phyloP scores from a whole-genome alignment of 2,113 vertebrate species.

The Larimichthys crocea region DNA sequence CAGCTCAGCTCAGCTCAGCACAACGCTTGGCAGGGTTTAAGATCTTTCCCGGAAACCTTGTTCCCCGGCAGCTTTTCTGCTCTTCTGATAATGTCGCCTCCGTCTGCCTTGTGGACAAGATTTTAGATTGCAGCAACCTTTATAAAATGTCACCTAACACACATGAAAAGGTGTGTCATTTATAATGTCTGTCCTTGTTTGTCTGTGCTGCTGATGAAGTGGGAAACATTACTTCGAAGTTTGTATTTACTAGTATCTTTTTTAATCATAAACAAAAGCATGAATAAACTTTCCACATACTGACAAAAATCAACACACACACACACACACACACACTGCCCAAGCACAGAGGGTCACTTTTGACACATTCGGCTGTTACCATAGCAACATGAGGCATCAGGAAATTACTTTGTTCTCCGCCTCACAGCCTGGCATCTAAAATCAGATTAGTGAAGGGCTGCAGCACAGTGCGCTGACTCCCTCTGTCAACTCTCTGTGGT shows the following conservation, averaged over 20 bases:
- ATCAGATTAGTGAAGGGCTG: conserved; percentile 50
- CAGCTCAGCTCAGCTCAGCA: not conserved
- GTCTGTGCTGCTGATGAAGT: conserved; percentile 31
- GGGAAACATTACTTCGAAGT: conserved; percentile 19
- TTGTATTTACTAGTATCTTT: not conserved
- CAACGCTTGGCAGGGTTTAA: conserved; percentile 4
- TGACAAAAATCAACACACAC: conserved; percentile 27
- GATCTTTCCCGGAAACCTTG: conserved; percentile 1
- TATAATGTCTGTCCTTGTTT: conserved; percentile 10
- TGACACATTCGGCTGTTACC: conserved; percentile 41
- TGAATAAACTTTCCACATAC: conserved; percentile 25
- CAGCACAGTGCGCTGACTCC: conserved; percentile 64
- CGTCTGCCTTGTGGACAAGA: conserved; percentile 31
- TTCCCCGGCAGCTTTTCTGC: conserved; percentile 5
- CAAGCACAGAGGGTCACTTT: conserved; percentile 18
- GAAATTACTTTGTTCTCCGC: conserved; percentile 59
- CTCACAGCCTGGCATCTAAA: conserved; percentile 50
- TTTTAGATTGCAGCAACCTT: conserved; percentile 60
- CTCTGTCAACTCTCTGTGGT: conserved; percentile 72
- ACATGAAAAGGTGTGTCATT: conserved; percentile 14
- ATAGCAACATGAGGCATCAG: conserved; percentile 68
- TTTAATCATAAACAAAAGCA: conserved; percentile 37
- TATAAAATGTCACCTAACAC: conserved; percentile 65
- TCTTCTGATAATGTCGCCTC: conserved; percentile 1
- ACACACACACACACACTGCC: conserved; percentile 32